Percentiles rank a stretch among this genome's conserved stretches.
Evolutionary conservation across 2,113 vertebrate genomes (phyloP).

Genomic region (Spheniscus mendiculus): DNA sequence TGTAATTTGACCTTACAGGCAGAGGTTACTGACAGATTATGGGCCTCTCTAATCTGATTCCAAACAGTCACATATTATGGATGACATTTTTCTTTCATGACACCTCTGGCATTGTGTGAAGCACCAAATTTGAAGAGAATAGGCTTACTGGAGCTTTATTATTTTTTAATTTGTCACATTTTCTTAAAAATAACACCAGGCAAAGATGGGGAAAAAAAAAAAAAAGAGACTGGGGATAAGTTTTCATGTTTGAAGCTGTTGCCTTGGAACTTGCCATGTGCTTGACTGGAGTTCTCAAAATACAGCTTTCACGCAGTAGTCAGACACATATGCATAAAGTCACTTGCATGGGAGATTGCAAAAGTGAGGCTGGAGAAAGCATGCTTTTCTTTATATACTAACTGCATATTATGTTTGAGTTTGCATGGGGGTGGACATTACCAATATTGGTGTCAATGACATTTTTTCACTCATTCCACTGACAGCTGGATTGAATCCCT

Average conservation of each 20-base stretch:
- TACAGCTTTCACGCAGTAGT: not conserved
- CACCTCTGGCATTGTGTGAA: not conserved
- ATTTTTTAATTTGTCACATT: not conserved
- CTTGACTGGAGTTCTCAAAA: not conserved
- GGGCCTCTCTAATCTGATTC: not conserved
- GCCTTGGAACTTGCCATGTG: not conserved
- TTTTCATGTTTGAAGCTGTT: not conserved
- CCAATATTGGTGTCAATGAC: not conserved
- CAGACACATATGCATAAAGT: not conserved
- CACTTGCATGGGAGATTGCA: not conserved
- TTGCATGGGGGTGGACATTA: not conserved
- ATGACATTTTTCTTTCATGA: not conserved
- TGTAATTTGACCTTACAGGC: not conserved
- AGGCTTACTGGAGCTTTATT: not conserved
- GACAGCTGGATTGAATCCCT: not conserved
- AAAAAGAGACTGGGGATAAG: not conserved
- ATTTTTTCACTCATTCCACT: not conserved
- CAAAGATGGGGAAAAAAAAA: fast-evolving
- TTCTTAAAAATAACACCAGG: not conserved
- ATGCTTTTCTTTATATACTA: not conserved
- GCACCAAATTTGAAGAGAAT: not conserved
- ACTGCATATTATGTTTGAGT: not conserved
- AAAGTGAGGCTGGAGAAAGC: not conserved
- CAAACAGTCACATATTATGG: not conserved
- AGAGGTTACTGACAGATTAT: not conserved